phyloP scores from a whole-genome alignment of 2,888 invertebrate species.

The Pedicia rivosa region DNA sequence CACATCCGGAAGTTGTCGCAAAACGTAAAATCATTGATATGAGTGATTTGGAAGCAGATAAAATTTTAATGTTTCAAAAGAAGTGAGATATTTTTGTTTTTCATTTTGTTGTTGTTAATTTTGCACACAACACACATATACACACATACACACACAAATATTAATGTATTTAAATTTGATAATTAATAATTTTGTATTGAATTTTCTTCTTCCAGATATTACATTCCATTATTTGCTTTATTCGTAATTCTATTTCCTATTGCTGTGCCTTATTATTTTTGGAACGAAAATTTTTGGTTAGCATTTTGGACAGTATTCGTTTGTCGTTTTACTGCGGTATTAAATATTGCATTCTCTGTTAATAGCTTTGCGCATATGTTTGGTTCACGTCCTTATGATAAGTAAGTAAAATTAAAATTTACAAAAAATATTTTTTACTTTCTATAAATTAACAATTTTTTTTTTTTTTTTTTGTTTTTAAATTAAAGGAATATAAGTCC shows the following conservation, averaged over 20 bases:
- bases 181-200: constrained; percentile 15
- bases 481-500: constrained; percentile 48
- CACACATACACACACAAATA: too few relatives aligned
- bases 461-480: constrained; percentile 9
- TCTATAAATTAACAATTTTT: constrained; percentile 4
- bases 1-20: constrained; percentile 61
- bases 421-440: neutral
- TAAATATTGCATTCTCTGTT: constrained; percentile 89
- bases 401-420: constrained; percentile 31
- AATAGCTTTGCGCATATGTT: constrained; percentile 90
- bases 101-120: neutral
- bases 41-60: constrained; percentile 54
- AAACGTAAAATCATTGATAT: constrained; percentile 50
- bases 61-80: constrained; percentile 61
- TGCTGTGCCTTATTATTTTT: constrained; percentile 61
- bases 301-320: constrained; percentile 77
- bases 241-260: constrained; percentile 53
- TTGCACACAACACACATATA: too few relatives aligned
- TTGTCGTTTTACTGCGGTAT: constrained; percentile 63
- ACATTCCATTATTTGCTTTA: constrained; percentile 54
- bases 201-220: constrained; percentile 46
- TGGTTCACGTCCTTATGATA: constrained; percentile 86
- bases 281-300: constrained; percentile 62
- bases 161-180: neutral
- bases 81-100: constrained; percentile 2